Base-by-base conservation (phyloP, 1,140 invertebrate genomes). In the Sycophaga agraensis region DNA sequence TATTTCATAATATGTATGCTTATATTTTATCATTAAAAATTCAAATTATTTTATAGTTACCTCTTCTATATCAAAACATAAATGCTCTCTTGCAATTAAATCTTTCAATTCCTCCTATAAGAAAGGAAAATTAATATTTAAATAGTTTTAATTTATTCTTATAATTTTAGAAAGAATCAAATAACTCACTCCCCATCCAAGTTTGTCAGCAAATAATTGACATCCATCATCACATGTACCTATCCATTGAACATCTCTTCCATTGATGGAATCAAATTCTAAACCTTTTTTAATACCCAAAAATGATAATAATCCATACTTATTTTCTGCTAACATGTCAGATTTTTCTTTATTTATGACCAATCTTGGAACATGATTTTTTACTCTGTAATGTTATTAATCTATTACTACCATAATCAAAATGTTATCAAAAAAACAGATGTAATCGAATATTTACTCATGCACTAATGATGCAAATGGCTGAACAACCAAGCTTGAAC, bases 391-490 rank as follows among this genome's bases (percentile, higher is more conserved):
- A 70, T 39, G 22, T 35, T 37, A 21, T 40, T 7, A 48, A 49
- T 42, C 48, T 12, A 21, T 39, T 40, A 43, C n/a, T 16, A 40
- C 16, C 54, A 42, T 46, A 42, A 51, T 26, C 51, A 43, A 12
- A 14, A 53, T 26, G 50, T 66, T 63, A 64, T 4, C 28, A 31
- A 19, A 31, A 11, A 28, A 8, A 49, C 14, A 22, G 5, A 21
- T 37, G 12, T 35, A n/a, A n/a, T 12, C 2, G 22, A 50, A 67
- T 70, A 65, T 79, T 81, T 77, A 93, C 90, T 82, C 87, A 70
- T 91, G 87, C 62, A 93, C 82, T 6, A 98, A 82, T 14, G 92
- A 93, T n/a, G 94, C 94, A 84, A 99, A 98, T 1, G 96, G 96
- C 64, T 97, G 92, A 0, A 99, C 96, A 66, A 90, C 89, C 48